Percentiles rank a stretch among this genome's conserved stretches.
Evolutionary conservation across 2,888 invertebrate species (phyloP).

Genomic region (Lithophane semibrunnea): DNA sequence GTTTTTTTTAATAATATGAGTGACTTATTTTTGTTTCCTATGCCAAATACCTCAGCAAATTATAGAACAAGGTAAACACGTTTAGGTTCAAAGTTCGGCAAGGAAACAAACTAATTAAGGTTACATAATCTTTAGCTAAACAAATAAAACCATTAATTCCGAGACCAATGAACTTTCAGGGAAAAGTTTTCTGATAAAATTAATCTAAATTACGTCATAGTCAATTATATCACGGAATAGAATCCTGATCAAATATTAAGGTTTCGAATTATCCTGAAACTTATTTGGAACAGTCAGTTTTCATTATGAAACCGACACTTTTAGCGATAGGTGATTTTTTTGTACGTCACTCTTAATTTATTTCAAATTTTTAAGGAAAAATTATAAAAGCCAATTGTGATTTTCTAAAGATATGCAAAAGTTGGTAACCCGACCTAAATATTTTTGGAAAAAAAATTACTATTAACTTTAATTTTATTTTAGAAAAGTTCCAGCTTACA

Average conservation of each 20-base stretch:
- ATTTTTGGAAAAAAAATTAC: no score
- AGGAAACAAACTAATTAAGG: conserved; percentile 15
- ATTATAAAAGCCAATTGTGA: conserved; percentile 4
- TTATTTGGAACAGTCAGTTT: conserved; percentile 60
- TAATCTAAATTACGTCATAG: conserved; percentile 59
- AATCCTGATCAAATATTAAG: conserved; percentile 61
- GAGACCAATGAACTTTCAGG: conserved; percentile 23
- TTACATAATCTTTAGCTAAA: conserved; percentile 18
- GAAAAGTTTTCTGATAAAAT: conserved; percentile 46
- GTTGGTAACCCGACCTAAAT: background rate
- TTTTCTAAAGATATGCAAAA: background rate
- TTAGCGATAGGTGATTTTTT: conserved; percentile 40
- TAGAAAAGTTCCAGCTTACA: background rate
- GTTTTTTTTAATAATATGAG: background rate
- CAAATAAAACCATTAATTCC: conserved; percentile 24
- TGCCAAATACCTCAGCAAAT: background rate
- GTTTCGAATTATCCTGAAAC: conserved; percentile 44
- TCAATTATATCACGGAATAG: conserved; percentile 50
- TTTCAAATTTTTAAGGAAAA: conserved; percentile 9
- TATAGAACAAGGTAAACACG: background rate
- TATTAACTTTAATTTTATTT: background rate
- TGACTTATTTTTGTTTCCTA: background rate
- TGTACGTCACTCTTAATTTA: conserved; percentile 51
- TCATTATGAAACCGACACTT: conserved; percentile 52
- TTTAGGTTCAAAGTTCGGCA: background rate